These are phyloP conservation scores for Pachycephala philippinensis DNA, from an alignment of 2,113 vertebrate species.

Conservation along the genomic window DNA sequence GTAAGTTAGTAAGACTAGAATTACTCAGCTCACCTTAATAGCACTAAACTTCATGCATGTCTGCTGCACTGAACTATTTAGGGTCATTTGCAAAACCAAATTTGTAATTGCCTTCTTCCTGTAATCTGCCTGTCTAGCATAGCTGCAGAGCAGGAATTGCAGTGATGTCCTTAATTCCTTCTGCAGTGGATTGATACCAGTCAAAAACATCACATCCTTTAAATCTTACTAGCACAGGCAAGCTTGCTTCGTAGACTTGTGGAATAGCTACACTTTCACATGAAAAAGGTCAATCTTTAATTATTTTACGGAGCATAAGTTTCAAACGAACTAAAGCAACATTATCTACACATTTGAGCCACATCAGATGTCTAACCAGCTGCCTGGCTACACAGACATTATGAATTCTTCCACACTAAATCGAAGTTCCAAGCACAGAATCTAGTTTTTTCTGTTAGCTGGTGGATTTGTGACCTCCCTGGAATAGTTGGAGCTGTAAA, in stretches of 20 bases:
- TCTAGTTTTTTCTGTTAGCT: not conserved
- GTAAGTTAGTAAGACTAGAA: not conserved
- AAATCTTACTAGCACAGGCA: not conserved
- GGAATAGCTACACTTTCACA: not conserved
- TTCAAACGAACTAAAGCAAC: not conserved
- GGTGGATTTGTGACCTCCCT: conserved; percentile 22
- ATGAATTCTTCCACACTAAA: not conserved
- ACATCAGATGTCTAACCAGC: not conserved
- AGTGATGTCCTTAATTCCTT: not conserved
- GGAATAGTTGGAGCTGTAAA: not conserved
- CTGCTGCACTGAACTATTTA: not conserved
- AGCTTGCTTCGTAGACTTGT: not conserved
- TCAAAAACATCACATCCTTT: not conserved
- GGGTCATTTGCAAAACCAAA: not conserved
- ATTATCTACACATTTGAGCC: not conserved
- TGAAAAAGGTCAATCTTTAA: not conserved
- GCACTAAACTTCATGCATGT: not conserved
- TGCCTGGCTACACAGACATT: not conserved
- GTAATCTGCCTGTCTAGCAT: not conserved
- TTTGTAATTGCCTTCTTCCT: not conserved
- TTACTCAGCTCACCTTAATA: not conserved
- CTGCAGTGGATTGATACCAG: not conserved
- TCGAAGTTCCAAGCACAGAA: not conserved
- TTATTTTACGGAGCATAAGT: conserved; percentile 4
- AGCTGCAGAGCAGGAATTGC: not conserved